Evolutionary conservation across 1,140 invertebrate genomes (phyloP), one percentile per base, ranked within the genome.

Genomic region (Papilio helenus): DNA sequence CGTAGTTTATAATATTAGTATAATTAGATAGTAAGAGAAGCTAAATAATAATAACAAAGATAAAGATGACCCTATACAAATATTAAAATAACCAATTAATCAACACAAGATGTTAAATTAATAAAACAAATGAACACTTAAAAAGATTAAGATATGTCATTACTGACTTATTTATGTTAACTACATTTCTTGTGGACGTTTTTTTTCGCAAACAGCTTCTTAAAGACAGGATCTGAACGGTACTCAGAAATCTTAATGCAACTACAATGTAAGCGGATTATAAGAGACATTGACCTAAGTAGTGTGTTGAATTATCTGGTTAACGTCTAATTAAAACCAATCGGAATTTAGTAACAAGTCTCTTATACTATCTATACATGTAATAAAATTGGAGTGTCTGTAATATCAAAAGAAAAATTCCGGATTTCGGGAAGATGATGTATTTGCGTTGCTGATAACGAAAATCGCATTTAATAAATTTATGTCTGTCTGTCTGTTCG

Each of bases 171-270:
- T 72, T 74, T 74, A 74, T 74, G 44, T 51, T 51, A 74, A 74
- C 23, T 42, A 23, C 44, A 74, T 74, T 74, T 46, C 34, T 73
- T 73, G 20, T 18, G 9, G 18, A 2, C 12, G 20, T 26, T 74
- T 23, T 72, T 72, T 74, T 74, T 74, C 44, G 39, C 42, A 51
- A 44, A 42, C 72, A 26, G 72, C 42, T 74, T 10, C n/a, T 49
- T 74, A 20, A 74, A 74, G 44, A 49, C 44, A 51, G 72, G 72
- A 74, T 74, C 72, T 51, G 51, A 44, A 74, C 72, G 42, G 72
- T 74, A 51, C 44, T 46, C 39, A 29, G 42, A 74, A 74, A 74
- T 44, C 72, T 74, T 74, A 74, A 74, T 46, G 39, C 39, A 20
- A 49, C n/a, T 44, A 46, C 42, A 74, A 46, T 74, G 72, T 74